Evolutionary conservation across 2,797 vertebrate species (phyloP).

Genomic region (Clarias pachynema): DNA sequence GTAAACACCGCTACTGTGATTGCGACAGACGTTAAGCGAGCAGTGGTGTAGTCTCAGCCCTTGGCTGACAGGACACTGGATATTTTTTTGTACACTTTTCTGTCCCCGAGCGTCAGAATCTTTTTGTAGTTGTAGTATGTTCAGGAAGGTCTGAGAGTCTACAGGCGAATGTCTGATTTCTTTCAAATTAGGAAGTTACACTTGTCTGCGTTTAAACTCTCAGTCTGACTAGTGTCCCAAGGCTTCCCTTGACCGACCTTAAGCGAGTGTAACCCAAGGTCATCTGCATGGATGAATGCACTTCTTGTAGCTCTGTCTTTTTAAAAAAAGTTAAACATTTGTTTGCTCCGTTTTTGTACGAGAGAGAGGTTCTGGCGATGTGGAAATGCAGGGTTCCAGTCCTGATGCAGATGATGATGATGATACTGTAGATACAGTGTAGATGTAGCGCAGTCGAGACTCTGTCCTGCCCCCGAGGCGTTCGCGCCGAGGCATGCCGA

Average conservation of each 20-base stretch:
- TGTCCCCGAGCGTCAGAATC: neutral
- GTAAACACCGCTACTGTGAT: neutral
- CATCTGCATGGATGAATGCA: neutral
- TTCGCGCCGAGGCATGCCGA: slow-evolving; percentile 30
- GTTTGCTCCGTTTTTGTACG: neutral
- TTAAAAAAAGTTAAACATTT: slow-evolving; percentile 11
- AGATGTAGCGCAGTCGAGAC: neutral
- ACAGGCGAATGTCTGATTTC: too few species aligned
- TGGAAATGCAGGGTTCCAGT: neutral
- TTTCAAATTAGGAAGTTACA: neutral
- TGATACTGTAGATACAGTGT: neutral
- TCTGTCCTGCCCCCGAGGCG: slow-evolving; percentile 21
- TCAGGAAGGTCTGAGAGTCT: neutral
- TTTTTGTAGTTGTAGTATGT: neutral
- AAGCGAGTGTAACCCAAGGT: slow-evolving; percentile 14
- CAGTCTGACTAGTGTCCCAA: neutral
- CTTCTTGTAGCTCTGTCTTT: neutral
- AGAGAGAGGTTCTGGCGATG: neutral
- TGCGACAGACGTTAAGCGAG: neutral
- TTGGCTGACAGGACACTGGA: neutral
- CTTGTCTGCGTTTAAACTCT: neutral
- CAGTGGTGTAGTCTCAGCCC: neutral
- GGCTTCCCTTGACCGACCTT: neutral
- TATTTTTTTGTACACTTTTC: neutral
- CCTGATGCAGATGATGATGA: neutral